Percentiles rank a stretch among this genome's conserved stretches.
These are phyloP conservation scores for Plebejus anna DNA, from an alignment of 2,888 invertebrate genomes.

Conservation along the genomic window DNA sequence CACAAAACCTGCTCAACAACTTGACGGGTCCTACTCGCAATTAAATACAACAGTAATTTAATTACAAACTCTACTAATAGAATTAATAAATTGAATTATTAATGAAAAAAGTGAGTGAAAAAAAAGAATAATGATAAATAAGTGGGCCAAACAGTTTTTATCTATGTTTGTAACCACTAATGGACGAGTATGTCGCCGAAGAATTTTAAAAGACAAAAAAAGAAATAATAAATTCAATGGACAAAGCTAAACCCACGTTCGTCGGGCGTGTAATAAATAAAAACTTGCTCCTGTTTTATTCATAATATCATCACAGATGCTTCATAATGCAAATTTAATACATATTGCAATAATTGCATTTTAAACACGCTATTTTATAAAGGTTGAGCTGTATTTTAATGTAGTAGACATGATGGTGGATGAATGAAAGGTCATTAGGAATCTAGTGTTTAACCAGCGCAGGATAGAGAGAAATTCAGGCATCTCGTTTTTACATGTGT, in stretches of 20 bases:
- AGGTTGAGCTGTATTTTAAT: constrained; percentile 40
- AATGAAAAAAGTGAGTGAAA: neutral
- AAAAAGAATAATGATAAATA: neutral
- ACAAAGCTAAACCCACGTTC: constrained; percentile 22
- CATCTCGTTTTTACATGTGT: neutral
- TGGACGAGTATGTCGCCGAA: neutral
- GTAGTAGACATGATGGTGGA: neutral
- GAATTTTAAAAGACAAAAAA: neutral
- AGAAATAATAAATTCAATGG: neutral
- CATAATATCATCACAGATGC: constrained; percentile 44
- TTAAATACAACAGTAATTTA: neutral
- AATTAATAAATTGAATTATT: neutral
- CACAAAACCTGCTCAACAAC: constrained; percentile 57
- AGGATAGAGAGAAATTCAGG: neutral
- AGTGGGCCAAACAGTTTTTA: neutral
- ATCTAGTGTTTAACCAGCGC: neutral
- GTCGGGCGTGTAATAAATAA: constrained; percentile 19
- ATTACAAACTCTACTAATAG: neutral
- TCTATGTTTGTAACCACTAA: neutral
- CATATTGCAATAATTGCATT: constrained; percentile 61
- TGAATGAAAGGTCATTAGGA: neutral
- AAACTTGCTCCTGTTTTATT: constrained; percentile 47
- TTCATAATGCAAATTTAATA: constrained; percentile 58
- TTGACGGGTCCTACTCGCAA: neutral
- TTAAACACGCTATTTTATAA: constrained; percentile 52